Base-by-base conservation (phyloP, 2,113 vertebrate species). In the Numenius arquata region DNA sequence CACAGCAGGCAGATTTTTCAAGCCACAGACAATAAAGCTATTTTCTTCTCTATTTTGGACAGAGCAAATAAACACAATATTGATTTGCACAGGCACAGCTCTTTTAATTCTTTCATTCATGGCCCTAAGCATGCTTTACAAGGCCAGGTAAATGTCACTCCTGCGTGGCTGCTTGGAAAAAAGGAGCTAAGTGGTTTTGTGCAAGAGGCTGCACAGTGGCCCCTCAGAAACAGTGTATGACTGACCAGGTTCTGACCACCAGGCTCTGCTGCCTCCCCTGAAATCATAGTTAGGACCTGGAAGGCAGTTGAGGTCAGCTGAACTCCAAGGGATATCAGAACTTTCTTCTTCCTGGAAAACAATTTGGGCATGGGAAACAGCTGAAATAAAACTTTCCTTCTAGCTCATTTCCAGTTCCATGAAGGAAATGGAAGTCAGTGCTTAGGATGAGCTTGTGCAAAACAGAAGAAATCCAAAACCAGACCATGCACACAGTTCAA, bases 381-480 rank as follows among this genome's bases (percentile, higher is more conserved):
- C 20, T 53, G n/a, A 94, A 92, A 72, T 29, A 8, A 85, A 34
- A 22, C 47, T 50, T 87, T 81, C 48, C 66, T 89, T 43, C 73
- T 50, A 79, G 38, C 17, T 80, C 9, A 8, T 77, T 95, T 83
- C 67, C 76, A 85, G 41, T 32, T 22, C 32, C 15, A 23, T 9
- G 6, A 21, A 66, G 26, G 50, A 75, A 89, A 93, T 13, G 2
- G 62, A 91, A 56, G 32, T 59, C 78, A 68, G 52, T 56, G 55
- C 75, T 67, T 72, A 66, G 29, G 25, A 85, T 0, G 0, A 91
- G 47, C 45, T 85, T 82, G 45, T 48, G n/a, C 43, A 88, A 82
- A 96, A 92, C 58, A 70, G 74, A 94, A 77, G 68, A 90, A 84
- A 89, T 29, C 27, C 53, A 79, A 93, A 97, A 72, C 30, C 36